Conservation (phyloP, 2,797 vertebrate genomes). For the Gephyroberyx darwinii region DNA sequence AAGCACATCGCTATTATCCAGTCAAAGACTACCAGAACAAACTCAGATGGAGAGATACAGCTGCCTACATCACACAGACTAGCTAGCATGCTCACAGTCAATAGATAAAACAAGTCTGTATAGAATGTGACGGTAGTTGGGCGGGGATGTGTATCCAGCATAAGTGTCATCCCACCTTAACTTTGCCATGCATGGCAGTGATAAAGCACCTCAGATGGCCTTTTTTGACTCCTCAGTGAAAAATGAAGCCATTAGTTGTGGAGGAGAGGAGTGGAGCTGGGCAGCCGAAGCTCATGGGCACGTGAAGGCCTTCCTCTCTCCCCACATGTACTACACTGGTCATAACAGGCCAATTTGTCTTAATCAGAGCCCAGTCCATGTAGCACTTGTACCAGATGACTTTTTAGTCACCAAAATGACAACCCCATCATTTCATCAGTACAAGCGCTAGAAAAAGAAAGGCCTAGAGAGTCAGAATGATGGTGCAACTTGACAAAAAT, state of each 20-base stretch:
- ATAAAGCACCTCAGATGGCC: conserved; percentile 61
- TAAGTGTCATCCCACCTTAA: conserved; percentile 39
- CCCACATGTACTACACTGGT: conserved; percentile 14
- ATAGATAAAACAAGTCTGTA: conserved; percentile 13
- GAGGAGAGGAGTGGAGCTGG: conserved; percentile 30
- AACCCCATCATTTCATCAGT: conserved; percentile 50
- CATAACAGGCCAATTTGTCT: conserved; percentile 66
- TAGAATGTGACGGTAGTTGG: conserved; percentile 5
- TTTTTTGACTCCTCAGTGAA: conserved; percentile 68
- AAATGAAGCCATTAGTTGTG: conserved; percentile 76
- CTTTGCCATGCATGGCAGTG: conserved; percentile 59
- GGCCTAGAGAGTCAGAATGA: conserved; percentile 22
- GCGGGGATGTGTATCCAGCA: conserved; percentile 30
- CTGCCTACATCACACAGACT: conserved; percentile 2
- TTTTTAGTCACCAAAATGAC: conserved; percentile 59
- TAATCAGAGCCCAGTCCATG: conserved; percentile 53
- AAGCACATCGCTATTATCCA: conserved; percentile 60
- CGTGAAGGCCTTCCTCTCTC: conserved; percentile 41
- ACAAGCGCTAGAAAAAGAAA: conserved; percentile 38
- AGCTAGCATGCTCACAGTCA: neutral
- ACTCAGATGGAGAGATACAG: conserved; percentile 17
- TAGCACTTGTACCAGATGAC: conserved; percentile 44
- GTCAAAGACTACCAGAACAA: conserved; percentile 47
- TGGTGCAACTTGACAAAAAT: neutral
- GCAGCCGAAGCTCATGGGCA: conserved; percentile 45